Evolutionary conservation across 2,113 vertebrate genomes (phyloP).

Genomic region (Hiodon tergisus): DNA sequence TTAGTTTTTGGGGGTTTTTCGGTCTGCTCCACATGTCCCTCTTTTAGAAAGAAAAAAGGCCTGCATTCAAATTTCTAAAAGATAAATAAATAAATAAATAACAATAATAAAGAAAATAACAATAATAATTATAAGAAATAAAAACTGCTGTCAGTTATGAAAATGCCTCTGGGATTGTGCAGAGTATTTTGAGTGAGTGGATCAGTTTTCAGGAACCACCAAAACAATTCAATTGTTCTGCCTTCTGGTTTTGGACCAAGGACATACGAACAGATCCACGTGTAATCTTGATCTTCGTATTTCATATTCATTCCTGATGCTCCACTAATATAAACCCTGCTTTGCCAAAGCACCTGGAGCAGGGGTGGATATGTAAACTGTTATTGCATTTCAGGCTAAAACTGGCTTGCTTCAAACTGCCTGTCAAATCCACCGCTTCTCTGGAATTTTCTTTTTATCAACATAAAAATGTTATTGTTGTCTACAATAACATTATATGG

Average conservation of each 20-base stretch:
- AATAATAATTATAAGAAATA: not conserved
- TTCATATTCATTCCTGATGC: not conserved
- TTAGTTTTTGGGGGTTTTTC: not conserved
- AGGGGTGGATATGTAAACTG: not conserved
- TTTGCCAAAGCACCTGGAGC: not conserved
- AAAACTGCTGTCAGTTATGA: slow-evolving; percentile 16
- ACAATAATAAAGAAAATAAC: not conserved
- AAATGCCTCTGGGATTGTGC: not conserved
- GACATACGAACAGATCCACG: not conserved
- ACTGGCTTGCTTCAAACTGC: not conserved
- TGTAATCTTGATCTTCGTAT: slow-evolving; percentile 17
- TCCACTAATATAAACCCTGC: not conserved
- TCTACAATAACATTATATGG: not conserved
- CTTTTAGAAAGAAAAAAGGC: not conserved
- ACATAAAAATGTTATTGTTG: not conserved
- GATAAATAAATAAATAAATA: slow-evolving; percentile 5
- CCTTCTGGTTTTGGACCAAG: slow-evolving; percentile 16
- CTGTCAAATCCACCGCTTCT: not conserved
- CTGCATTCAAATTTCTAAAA: slow-evolving; percentile 9
- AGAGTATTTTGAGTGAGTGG: slow-evolving; percentile 10
- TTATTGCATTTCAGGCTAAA: not conserved
- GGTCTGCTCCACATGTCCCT: not conserved
- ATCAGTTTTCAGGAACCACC: slow-evolving; percentile 22
- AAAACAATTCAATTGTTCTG: slow-evolving; percentile 10
- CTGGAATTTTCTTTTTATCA: not conserved